Conservation (phyloP, 2,888 invertebrate species). For the Euclidia mi region DNA sequence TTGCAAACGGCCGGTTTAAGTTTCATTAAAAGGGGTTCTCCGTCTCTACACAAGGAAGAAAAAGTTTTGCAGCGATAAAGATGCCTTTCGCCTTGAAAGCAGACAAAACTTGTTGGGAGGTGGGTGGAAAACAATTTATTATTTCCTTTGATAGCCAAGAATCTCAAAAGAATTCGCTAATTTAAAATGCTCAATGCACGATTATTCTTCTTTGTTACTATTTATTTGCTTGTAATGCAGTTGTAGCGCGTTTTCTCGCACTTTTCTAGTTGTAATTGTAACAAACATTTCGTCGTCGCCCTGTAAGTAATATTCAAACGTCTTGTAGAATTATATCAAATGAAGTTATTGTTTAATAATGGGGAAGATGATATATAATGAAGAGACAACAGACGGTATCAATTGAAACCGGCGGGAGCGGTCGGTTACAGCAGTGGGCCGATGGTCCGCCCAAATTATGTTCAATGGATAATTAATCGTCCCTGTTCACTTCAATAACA, state of each 20-base stretch:
- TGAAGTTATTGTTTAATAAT: slow-evolving; percentile 26
- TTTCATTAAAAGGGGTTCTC: slow-evolving; percentile 81
- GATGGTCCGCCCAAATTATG: slow-evolving; percentile 87
- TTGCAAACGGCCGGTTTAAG: slow-evolving; percentile 80
- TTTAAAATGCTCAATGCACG: slow-evolving; percentile 58
- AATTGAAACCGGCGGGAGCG: slow-evolving; percentile 71
- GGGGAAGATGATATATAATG: slow-evolving; percentile 45
- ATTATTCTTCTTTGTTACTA: slow-evolving; percentile 42
- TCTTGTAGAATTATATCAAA: slow-evolving; percentile 1
- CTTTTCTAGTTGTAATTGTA: slow-evolving; percentile 19
- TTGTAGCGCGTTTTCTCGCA: slow-evolving; percentile 18
- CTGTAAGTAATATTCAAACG: neutral
- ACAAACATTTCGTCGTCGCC: neutral
- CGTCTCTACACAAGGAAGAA: slow-evolving; percentile 76
- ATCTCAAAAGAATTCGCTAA: slow-evolving; percentile 69
- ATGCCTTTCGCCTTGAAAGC: slow-evolving; percentile 80
- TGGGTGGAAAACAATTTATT: slow-evolving; percentile 78
- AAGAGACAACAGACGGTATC: slow-evolving; percentile 67
- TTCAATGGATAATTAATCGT: slow-evolving; percentile 89
- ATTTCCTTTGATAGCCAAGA: slow-evolving; percentile 73
- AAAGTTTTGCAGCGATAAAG: slow-evolving; percentile 85
- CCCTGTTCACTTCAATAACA: slow-evolving; percentile 83
- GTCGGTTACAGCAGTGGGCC: slow-evolving; percentile 73
- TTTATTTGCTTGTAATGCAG: slow-evolving; percentile 35
- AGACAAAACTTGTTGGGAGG: slow-evolving; percentile 75